A percentile compares a stretch with the other conserved stretches of the same genome.
Conservation (phyloP, 2,888 invertebrate species). For the Apeira syringaria region DNA sequence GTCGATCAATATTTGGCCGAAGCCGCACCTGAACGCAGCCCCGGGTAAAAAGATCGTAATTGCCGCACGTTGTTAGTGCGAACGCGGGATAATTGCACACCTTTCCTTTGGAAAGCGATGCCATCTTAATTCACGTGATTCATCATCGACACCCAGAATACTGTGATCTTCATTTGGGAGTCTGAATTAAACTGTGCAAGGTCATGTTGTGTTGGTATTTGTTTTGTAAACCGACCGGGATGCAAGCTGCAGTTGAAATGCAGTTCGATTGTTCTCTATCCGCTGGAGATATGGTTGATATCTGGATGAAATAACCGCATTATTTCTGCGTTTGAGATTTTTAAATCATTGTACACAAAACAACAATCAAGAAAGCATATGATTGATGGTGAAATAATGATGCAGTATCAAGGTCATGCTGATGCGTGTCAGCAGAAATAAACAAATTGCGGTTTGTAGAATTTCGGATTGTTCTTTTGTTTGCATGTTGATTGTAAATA, state of each 20-base stretch:
- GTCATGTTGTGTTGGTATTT: slow-evolving; percentile 40
- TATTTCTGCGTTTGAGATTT: slow-evolving; percentile 38
- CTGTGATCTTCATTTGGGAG: slow-evolving; percentile 36
- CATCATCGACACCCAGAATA: slow-evolving; percentile 50
- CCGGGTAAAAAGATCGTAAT: slow-evolving; percentile 79
- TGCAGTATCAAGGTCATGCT: slow-evolving; percentile 64
- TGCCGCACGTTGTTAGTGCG: slow-evolving; percentile 58
- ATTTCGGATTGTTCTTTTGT: slow-evolving; percentile 43
- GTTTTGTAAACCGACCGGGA: slow-evolving; percentile 30
- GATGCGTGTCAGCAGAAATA: slow-evolving; percentile 54
- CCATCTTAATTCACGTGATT: slow-evolving; percentile 70
- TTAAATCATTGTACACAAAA: slow-evolving; percentile 49
- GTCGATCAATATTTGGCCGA: too few species aligned
- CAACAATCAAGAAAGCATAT: slow-evolving; percentile 49
- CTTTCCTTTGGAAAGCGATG: slow-evolving; percentile 81
- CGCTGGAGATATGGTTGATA: slow-evolving; percentile 28
- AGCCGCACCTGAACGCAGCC: too few species aligned
- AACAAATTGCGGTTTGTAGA: slow-evolving; percentile 53
- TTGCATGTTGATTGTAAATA: slow-evolving; percentile 39
- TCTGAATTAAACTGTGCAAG: slow-evolving; percentile 24
- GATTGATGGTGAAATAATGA: slow-evolving; percentile 64
- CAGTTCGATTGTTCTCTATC: slow-evolving; percentile 25
- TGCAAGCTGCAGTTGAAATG: slow-evolving; percentile 26
- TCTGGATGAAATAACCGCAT: slow-evolving; percentile 21
- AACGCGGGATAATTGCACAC: slow-evolving; percentile 72